These are phyloP conservation scores for Agriopis marginaria DNA, from an alignment of 2,888 invertebrate species.

Conservation along the genomic window DNA sequence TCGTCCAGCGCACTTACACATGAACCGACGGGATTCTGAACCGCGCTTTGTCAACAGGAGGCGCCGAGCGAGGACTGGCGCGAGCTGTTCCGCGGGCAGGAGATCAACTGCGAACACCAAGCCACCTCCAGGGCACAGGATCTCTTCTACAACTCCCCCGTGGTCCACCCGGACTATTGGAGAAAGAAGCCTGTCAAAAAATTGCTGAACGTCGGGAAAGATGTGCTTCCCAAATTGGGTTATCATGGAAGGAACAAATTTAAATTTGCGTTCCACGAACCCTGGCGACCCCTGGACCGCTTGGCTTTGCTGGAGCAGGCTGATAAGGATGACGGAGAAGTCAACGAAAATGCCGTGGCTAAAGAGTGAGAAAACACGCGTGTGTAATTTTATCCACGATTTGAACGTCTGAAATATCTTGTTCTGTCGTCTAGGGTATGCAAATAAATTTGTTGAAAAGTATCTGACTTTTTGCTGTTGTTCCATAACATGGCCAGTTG, in stretches of 20 bases:
- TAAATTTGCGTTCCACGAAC: constrained; percentile 79
- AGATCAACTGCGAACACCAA: constrained; percentile 34
- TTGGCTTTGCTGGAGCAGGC: constrained; percentile 68
- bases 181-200: constrained; percentile 59
- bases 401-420: not conserved
- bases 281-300: constrained; percentile 77
- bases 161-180: constrained; percentile 75
- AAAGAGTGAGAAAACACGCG: constrained; percentile 34
- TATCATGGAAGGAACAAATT: constrained; percentile 76
- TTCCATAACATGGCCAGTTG: not conserved
- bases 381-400: not conserved
- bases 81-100: constrained; percentile 55
- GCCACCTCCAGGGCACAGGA: constrained; percentile 53
- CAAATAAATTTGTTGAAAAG: not conserved
- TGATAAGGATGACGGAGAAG: constrained; percentile 61
- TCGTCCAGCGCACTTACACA: constrained; percentile 77
- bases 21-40: constrained; percentile 49
- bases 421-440: not conserved
- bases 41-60: constrained; percentile 76
- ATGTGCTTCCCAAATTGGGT: constrained; percentile 64
- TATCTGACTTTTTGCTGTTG: not conserved
- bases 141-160: constrained; percentile 67
- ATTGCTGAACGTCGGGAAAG: constrained; percentile 50
- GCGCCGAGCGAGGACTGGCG: constrained; percentile 56
- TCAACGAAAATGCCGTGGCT: constrained; percentile 38